Base-by-base conservation (phyloP, 1,140 invertebrate genomes). In the Rhagoletis zephyria region DNA sequence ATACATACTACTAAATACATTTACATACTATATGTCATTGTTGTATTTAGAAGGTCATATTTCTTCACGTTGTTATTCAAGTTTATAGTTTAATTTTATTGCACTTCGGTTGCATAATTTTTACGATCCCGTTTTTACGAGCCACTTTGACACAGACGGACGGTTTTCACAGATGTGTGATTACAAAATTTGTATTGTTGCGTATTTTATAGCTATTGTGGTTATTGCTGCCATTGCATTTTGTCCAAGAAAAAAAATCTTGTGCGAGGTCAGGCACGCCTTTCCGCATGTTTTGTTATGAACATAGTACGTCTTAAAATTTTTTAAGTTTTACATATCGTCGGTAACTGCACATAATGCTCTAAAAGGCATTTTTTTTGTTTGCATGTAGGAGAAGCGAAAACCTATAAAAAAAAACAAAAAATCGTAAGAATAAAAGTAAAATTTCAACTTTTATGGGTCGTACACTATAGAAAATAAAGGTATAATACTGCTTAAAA, bases 121-220 rank as follows among this genome's bases (percentile, higher is more conserved):
- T 81, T 81, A 81, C 48, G 48, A 81, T 81, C 42, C n/a, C 16
- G 19, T 56, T 63, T 56, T 81, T 81, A 81, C 74, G 74, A 81
- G 74, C 42, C 45, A 81, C 74, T 81, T 56, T 81, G 48, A 42
- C 48, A 81, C 74, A 30, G 74, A 81, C 67, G 67, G 45, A 81
- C 67, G 67, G 45, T 81, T 30, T 81, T 51, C 48, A 56, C 48
- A n/a, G n/a, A 6, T 81, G 45, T 42, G 67, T 7, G n/a, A 48
- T 16, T 9, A 56, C 42, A 51, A 10, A 7, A 81, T 30, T 81
- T n/a, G 48, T 19, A 19, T 56, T 10, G 48, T 56, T 56, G 74
- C n/a, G 40, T 6, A 48, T n/a, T 30, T 81, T 59, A 81, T 59
- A 56, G 74, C n/a, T 19, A 12, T 81, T 56, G n/a, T 59, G 30